These are phyloP conservation scores for Halcyon chelicuti DNA, from an alignment of 2,797 vertebrate genomes.

Conservation along the genomic window DNA sequence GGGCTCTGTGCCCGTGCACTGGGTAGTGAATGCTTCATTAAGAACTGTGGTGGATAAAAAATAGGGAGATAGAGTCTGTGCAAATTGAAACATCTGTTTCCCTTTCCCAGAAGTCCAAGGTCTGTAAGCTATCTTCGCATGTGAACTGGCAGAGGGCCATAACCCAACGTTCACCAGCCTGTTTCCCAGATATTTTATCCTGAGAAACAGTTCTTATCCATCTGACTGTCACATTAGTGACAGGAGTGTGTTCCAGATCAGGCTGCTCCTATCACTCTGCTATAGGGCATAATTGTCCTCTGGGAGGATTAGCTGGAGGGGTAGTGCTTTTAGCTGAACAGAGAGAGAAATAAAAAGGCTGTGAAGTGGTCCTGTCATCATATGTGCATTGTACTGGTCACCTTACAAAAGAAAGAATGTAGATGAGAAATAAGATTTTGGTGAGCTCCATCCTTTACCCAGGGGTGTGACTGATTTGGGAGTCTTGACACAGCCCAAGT, in stretches of 20 bases:
- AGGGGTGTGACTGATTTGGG: neutral
- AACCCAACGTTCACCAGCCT: conserved; percentile 48
- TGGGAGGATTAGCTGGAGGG: neutral
- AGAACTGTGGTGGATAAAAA: conserved; percentile 18
- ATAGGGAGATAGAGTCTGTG: neutral
- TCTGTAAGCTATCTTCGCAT: conserved; percentile 36
- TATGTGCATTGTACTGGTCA: neutral
- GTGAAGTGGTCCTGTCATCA: neutral
- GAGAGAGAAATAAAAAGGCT: neutral
- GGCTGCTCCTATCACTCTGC: conserved; percentile 5
- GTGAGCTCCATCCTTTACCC: neutral
- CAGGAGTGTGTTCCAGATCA: conserved; percentile 23
- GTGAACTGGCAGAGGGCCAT: conserved; percentile 54
- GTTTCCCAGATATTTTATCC: conserved; percentile 65
- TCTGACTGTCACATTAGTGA: conserved; percentile 29
- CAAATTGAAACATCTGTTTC: conserved; percentile 67
- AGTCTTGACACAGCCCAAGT: neutral
- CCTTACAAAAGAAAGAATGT: neutral
- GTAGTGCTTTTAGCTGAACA: neutral
- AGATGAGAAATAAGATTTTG: neutral
- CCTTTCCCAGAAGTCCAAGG: conserved; percentile 52
- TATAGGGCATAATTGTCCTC: neutral
- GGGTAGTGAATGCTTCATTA: neutral
- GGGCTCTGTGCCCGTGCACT: neutral
- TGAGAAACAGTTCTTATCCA: conserved; percentile 39